Percentiles rank a stretch among this genome's conserved stretches.
Conservation (phyloP, 2,797 vertebrate species). For the Rousettus madagascariensis region DNA sequence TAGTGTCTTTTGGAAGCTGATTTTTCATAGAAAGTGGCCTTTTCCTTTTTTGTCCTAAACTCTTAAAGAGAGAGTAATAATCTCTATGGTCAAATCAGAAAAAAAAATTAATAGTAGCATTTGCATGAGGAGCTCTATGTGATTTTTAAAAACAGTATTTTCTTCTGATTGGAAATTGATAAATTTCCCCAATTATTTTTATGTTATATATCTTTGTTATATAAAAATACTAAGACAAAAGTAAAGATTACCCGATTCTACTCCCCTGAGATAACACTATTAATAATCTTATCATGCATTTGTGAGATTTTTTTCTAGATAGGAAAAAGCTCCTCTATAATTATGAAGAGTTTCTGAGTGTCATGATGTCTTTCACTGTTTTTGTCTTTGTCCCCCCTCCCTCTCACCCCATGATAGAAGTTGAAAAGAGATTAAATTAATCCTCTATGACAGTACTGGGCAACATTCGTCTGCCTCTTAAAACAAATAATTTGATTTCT, state of each 20-base stretch:
- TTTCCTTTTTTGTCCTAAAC: not conserved
- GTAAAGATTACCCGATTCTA: not conserved
- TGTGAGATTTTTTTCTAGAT: not conserved
- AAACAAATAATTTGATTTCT: conserved; percentile 16
- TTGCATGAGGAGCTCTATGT: not conserved
- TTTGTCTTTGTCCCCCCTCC: not conserved
- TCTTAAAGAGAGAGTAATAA: conserved; percentile 1
- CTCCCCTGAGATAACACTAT: not conserved
- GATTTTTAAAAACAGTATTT: not conserved
- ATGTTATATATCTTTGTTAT: not conserved
- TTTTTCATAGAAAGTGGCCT: not conserved
- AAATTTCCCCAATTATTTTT: not conserved
- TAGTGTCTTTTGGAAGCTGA: not conserved
- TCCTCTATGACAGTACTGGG: not conserved
- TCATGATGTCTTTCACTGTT: not conserved
- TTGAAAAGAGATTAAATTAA: not conserved
- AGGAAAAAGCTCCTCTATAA: not conserved
- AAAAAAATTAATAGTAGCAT: not conserved
- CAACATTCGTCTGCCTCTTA: not conserved
- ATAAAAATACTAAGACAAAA: not conserved
- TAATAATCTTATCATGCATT: not conserved
- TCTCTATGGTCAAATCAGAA: not conserved
- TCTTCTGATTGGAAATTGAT: not conserved
- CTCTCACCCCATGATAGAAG: not conserved
- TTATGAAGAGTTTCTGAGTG: not conserved